Percentiles rank a stretch among this genome's conserved stretches.
phyloP scores from a whole-genome alignment of 2,113 vertebrate species.

The Ramphastos sulfuratus region DNA sequence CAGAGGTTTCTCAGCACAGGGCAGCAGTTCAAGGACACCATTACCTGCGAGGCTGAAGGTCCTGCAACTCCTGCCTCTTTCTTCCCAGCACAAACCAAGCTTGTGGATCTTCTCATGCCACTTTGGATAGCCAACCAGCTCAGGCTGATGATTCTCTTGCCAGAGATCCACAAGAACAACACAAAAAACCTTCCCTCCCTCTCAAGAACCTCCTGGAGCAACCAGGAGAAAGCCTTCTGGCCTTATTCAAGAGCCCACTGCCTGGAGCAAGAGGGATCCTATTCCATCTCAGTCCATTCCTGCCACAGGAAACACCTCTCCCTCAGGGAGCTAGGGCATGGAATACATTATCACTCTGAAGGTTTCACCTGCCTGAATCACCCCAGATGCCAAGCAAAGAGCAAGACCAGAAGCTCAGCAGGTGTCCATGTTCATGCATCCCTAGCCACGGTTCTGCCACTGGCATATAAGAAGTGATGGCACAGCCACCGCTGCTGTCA shows the following conservation, averaged over 20 bases:
- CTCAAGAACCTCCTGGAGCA: not conserved
- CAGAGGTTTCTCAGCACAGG: not conserved
- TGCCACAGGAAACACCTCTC: not conserved
- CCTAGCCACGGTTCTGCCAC: fast-evolving
- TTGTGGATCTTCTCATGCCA: fast-evolving
- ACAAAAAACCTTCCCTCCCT: not conserved
- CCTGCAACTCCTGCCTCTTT: not conserved
- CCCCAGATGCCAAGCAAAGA: not conserved
- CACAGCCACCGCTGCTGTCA: not conserved
- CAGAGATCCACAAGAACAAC: not conserved
- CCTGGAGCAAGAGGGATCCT: not conserved
- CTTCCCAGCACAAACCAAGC: not conserved
- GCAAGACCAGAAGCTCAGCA: not conserved
- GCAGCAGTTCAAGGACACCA: not conserved
- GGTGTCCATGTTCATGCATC: fast-evolving
- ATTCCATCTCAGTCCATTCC: not conserved
- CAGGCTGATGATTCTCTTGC: not conserved
- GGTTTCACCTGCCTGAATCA: fast-evolving
- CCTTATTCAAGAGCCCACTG: not conserved
- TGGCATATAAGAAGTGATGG: fast-evolving
- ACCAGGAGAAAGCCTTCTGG: not conserved
- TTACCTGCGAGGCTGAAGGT: not conserved
- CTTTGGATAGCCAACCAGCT: not conserved
- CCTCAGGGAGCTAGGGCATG: not conserved
- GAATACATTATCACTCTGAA: not conserved